Conservation (phyloP, 1,140 invertebrate genomes). For the Thalassaphorura encarpata region DNA sequence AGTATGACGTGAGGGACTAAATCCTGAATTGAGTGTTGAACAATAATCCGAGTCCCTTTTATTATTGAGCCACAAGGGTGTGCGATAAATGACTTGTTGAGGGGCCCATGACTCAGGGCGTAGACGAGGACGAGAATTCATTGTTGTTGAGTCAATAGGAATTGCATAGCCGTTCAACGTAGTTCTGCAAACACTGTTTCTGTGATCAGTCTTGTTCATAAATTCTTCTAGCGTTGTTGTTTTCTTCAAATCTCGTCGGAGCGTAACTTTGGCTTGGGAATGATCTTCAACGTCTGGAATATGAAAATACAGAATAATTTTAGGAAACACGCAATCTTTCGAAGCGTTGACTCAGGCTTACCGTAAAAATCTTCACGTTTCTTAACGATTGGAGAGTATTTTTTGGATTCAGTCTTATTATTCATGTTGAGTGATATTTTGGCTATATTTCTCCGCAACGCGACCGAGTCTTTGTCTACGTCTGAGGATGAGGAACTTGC, state of each 20-base stretch:
- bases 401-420: too few relatives aligned
- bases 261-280: not conserved
- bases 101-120: conserved; percentile 17
- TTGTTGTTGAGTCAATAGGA: conserved; percentile 6
- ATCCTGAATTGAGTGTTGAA: not conserved
- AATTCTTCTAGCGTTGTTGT: not conserved
- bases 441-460: too few relatives aligned
- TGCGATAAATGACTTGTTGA: not conserved
- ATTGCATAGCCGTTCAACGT: conserved; percentile 13
- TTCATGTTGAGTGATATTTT: too few relatives aligned
- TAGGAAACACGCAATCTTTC: too few relatives aligned
- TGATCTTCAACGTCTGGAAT: not conserved
- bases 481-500: too few relatives aligned
- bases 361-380: too few relatives aligned
- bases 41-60: not conserved
- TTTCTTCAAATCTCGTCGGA: not conserved
- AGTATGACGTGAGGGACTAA: conserved; percentile 16
- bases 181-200: not conserved
- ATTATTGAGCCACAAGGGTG: not conserved
- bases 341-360: too few relatives aligned
- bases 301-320: too few relatives aligned
- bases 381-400: too few relatives aligned
- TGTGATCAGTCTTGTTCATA: not conserved
- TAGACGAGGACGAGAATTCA: not conserved
- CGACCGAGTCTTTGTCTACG: too few relatives aligned